A percentile compares a stretch with the other conserved stretches of the same genome.
phyloP scores from a whole-genome alignment of 2,888 invertebrate species.

The Beris morrisii region DNA sequence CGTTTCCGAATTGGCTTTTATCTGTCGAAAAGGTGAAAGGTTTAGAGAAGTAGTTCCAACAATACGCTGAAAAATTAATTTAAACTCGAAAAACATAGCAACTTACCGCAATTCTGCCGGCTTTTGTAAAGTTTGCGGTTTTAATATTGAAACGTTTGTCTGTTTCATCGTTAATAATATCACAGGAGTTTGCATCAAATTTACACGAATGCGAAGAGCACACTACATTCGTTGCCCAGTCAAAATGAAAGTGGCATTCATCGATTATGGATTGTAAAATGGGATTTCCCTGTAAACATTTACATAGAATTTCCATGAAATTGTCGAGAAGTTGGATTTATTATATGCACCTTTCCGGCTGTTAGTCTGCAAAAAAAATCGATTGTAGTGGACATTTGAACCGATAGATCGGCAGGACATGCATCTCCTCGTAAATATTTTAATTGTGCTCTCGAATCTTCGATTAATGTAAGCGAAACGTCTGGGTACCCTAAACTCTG shows the following conservation, averaged over 20 bases:
- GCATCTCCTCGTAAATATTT: slow-evolving; percentile 49
- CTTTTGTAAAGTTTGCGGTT: slow-evolving; percentile 48
- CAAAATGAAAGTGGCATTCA: slow-evolving; percentile 53
- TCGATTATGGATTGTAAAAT: slow-evolving; percentile 49
- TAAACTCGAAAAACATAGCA: neutral
- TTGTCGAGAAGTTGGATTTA: slow-evolving; percentile 1
- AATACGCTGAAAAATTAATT: slow-evolving; percentile 7
- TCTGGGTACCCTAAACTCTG: slow-evolving; percentile 54
- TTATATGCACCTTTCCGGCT: slow-evolving; percentile 50
- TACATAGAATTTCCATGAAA: neutral
- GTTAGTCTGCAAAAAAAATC: slow-evolving; percentile 51
- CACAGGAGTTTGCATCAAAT: slow-evolving; percentile 49
- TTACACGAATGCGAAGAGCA: slow-evolving; percentile 52
- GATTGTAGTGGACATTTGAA: slow-evolving; percentile 49
- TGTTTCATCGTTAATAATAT: slow-evolving; percentile 52
- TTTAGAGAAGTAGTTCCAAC: neutral
- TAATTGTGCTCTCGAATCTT: slow-evolving; percentile 48
- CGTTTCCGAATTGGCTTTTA: slow-evolving; percentile 41
- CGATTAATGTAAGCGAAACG: slow-evolving; percentile 45
- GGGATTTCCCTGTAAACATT: slow-evolving; percentile 49
- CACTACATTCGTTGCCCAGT: slow-evolving; percentile 55
- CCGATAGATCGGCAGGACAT: slow-evolving; percentile 48
- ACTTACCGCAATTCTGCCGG: slow-evolving; percentile 51
- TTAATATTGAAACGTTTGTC: slow-evolving; percentile 48
- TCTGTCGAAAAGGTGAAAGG: slow-evolving; percentile 39